These are phyloP conservation scores for Maccullochella peelii DNA, from an alignment of 2,113 vertebrate species.

Conservation along the genomic window DNA sequence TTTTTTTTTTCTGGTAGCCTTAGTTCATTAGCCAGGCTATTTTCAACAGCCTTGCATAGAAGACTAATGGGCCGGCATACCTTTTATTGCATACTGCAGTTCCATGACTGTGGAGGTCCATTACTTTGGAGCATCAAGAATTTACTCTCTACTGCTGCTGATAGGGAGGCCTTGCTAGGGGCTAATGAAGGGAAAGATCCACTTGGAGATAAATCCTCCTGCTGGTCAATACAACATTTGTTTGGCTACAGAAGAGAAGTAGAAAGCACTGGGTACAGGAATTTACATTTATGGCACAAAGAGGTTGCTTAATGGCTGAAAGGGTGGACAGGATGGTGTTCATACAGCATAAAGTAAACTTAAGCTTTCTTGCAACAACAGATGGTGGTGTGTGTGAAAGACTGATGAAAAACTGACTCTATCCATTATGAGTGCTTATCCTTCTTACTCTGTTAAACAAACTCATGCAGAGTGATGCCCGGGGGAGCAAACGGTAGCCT, in stretches of 20 bases:
- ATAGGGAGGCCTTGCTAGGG: slow-evolving; percentile 58
- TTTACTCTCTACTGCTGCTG: slow-evolving; percentile 64
- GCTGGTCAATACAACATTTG: slow-evolving; percentile 71
- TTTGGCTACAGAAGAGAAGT: slow-evolving; percentile 56
- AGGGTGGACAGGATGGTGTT: neutral
- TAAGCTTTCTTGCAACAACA: slow-evolving; percentile 22
- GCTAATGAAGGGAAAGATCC: slow-evolving; percentile 74
- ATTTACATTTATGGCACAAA: neutral
- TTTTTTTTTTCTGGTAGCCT: slow-evolving; percentile 44
- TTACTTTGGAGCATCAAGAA: slow-evolving; percentile 73
- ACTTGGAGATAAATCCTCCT: slow-evolving; percentile 77
- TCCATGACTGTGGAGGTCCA: slow-evolving; percentile 73
- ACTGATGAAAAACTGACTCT: slow-evolving; percentile 1
- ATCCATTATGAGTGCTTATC: slow-evolving; percentile 32
- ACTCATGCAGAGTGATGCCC: slow-evolving; percentile 19
- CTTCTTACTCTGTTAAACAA: slow-evolving; percentile 29
- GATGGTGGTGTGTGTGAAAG: slow-evolving; percentile 26
- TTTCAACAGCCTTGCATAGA: slow-evolving; percentile 71
- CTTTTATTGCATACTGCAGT: slow-evolving; percentile 76
- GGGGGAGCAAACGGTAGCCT: slow-evolving; percentile 4
- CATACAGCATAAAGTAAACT: neutral
- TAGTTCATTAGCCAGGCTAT: slow-evolving; percentile 79
- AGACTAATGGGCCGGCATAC: slow-evolving; percentile 78
- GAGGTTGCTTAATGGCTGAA: neutral
- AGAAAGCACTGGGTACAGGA: slow-evolving; percentile 17